Percentiles rank a stretch among this genome's conserved stretches.
phyloP scores from a whole-genome alignment of 2,113 vertebrate species.

The Pterocles orientalis region DNA sequence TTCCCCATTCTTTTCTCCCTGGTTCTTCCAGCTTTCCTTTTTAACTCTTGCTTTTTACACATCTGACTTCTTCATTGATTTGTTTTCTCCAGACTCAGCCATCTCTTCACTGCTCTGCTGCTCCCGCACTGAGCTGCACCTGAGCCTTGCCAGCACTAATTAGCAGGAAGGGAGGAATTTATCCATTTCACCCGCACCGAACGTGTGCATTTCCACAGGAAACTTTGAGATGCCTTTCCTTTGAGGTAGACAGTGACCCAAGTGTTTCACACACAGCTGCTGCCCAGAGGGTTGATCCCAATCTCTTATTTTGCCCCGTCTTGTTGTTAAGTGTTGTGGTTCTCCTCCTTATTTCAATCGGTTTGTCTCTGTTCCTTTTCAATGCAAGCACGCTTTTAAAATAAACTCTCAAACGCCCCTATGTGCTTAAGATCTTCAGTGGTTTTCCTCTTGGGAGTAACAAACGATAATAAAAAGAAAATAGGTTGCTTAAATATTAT shows the following conservation, averaged over 20 bases:
- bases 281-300: neutral
- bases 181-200: accelerated
- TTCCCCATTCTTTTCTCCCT: too few relatives aligned
- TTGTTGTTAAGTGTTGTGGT: neutral
- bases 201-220: neutral
- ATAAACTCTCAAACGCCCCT: too few relatives aligned
- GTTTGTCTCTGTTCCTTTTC: neutral
- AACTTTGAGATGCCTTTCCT: neutral
- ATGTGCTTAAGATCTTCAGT: too few relatives aligned
- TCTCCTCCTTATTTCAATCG: neutral
- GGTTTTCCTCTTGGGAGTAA: neutral
- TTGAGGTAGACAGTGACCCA: neutral
- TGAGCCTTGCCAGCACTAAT: neutral
- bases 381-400: neutral
- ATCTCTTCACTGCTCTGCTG: neutral
- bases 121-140: neutral
- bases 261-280: neutral
- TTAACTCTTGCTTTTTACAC: neutral
- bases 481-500: neutral
- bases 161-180: neutral
- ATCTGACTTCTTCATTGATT: too few relatives aligned
- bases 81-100: neutral
- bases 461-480: neutral
- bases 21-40: neutral
- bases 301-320: neutral